Evolutionary conservation across 2,797 vertebrate genomes (phyloP).

Genomic region (Macropus fuliginosus): DNA sequence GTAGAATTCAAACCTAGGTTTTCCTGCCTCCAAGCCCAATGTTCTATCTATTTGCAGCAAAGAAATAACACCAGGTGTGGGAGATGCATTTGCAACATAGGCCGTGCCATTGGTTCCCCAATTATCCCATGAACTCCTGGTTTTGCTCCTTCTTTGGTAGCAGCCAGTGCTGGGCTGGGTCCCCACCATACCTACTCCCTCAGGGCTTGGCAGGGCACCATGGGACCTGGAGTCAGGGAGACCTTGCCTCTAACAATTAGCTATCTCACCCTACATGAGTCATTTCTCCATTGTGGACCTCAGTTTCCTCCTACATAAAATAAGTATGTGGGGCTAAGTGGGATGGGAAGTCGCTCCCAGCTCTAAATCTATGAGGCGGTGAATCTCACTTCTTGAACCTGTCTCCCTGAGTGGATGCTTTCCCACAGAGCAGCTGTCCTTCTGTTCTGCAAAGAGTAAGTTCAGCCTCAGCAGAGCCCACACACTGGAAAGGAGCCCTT

Average conservation of each 20-base stretch:
- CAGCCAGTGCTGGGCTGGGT: background rate
- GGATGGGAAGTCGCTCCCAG: rapidly evolving
- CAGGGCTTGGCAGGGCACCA: background rate
- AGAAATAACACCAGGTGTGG: background rate
- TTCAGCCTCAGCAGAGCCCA: background rate
- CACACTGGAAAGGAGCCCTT: background rate
- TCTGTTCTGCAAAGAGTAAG: background rate
- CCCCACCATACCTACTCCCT: background rate
- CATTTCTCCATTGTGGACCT: background rate
- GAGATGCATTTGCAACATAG: background rate
- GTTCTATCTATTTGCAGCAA: background rate
- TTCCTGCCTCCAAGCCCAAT: background rate
- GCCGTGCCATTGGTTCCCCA: background rate
- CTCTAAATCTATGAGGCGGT: background rate
- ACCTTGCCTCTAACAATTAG: background rate
- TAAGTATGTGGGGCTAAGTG: background rate
- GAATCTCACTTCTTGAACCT: background rate
- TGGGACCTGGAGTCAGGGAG: background rate
- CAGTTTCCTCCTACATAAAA: background rate
- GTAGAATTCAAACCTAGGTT: background rate
- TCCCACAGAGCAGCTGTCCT: background rate
- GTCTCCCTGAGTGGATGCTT: background rate
- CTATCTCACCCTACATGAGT: too few species aligned
- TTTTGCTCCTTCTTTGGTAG: background rate
- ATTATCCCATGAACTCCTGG: background rate